Evolutionary conservation across 2,797 vertebrate species (phyloP).

Genomic region (Miopithecus talapoin): DNA sequence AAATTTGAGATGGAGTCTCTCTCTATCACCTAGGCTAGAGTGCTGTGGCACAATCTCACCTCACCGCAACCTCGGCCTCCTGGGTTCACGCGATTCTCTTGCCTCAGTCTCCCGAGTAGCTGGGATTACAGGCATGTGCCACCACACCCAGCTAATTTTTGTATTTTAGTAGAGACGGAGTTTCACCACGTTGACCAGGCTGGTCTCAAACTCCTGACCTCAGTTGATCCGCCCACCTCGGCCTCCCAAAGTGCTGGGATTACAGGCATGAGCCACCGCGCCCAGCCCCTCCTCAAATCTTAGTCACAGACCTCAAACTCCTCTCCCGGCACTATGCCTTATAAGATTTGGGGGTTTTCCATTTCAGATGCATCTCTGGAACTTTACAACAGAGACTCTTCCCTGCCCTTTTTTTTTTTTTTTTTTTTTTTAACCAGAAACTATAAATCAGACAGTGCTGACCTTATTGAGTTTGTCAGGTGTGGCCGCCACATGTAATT

Average conservation of each 20-base stretch:
- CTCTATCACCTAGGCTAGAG: too few relatives aligned
- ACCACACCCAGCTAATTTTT: not conserved
- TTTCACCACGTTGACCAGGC: too few relatives aligned
- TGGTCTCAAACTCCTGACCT: not conserved
- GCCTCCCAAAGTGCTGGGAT: not conserved
- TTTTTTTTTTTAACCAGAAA: not conserved
- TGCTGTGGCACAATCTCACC: not conserved
- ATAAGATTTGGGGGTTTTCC: not conserved
- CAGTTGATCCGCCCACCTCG: not conserved
- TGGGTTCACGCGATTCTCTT: not conserved
- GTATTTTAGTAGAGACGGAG: not conserved
- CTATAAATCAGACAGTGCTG: conserved; percentile 23
- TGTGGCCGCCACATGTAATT: conserved; percentile 96
- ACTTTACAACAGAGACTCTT: not conserved
- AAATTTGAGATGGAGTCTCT: not conserved
- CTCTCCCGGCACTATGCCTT: rapidly evolving
- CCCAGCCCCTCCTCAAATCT: not conserved
- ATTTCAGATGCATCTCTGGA: not conserved
- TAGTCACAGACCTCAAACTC: not conserved
- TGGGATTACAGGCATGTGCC: not conserved
- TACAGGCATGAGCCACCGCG: not conserved
- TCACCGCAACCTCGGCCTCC: not conserved
- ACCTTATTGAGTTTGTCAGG: conserved; percentile 99
- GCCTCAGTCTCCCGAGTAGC: not conserved
- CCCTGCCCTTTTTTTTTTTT: too few relatives aligned